Conservation (phyloP, 2,888 invertebrate species). For the Epistrophe eligans region DNA sequence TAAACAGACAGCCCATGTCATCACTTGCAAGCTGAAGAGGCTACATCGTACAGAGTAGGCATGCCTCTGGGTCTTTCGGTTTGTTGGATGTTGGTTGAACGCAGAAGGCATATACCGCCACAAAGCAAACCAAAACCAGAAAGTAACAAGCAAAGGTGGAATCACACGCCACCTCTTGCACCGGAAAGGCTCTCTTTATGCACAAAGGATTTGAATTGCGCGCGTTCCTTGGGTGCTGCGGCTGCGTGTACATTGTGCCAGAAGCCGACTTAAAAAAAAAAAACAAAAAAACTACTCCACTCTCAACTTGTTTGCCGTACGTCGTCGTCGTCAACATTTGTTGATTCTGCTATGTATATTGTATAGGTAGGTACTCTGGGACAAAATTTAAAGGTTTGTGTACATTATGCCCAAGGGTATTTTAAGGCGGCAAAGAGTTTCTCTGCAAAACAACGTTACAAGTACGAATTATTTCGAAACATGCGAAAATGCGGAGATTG, state of each 20-base stretch:
- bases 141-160: slow-evolving; percentile 32
- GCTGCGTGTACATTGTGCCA: slow-evolving; percentile 43
- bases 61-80: slow-evolving; percentile 27
- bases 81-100: background rate
- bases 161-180: slow-evolving; percentile 33
- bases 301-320: slow-evolving; percentile 40
- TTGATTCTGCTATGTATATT: slow-evolving; percentile 32
- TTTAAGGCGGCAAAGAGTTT: slow-evolving; percentile 5
- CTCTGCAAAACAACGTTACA: slow-evolving; percentile 14
- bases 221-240: slow-evolving; percentile 52
- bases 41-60: background rate
- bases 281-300: background rate
- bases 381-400: slow-evolving; percentile 35
- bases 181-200: slow-evolving; percentile 21
- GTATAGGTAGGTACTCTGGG: background rate
- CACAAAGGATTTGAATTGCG: slow-evolving; percentile 53
- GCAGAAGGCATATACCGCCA: slow-evolving; percentile 50
- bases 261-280: slow-evolving; percentile 30
- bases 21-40: slow-evolving; percentile 47
- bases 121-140: slow-evolving; percentile 22
- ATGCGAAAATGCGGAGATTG: slow-evolving; percentile 35
- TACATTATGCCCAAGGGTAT: slow-evolving; percentile 54
- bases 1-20: slow-evolving; percentile 71
- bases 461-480: slow-evolving; percentile 56
- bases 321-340: slow-evolving; percentile 41